Evolutionary conservation across 2,888 invertebrate genomes (phyloP), one percentile per base, ranked within the genome.

Genomic region (Noctua fimbriata): DNA sequence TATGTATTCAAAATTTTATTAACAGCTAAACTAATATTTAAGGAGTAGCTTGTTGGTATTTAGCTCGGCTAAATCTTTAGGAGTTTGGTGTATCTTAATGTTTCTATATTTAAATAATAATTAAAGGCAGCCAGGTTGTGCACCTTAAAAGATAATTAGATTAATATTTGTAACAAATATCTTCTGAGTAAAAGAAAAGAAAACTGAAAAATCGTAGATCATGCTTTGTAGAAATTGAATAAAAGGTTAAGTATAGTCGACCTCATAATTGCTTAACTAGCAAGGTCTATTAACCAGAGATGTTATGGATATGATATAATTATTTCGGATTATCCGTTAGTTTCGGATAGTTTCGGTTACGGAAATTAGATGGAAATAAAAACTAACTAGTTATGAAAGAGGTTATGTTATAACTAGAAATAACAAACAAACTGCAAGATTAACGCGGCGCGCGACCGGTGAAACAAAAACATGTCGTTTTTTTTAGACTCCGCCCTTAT

Each of bases 21-120:
- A 24, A 55, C 28, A 60, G 65, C 71, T 69, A 41, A 41, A 81
- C 9, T 60, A 55, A 60, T 60, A 69, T 63, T 24, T 76, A 60
- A 28, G 12, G 1, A 36, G 18, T 84, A 77, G 84, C 78, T 77
- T 66, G 69, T 83, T 73, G 49, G n/a, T 65, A 72, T 52, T 63
- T 82, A 86, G 65, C 65, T 69, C 73, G 47, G 60, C 47, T 76
- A 83, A 52, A 66, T n/a, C 36, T 75, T 49, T 83, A 83, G 55
- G 1, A 58, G 14, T 86, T 63, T 83, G 87, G 41, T 69, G 78
- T 76, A 63, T 71, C 76, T 69, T 28, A 28, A 70, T 24, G 18
- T 49, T 71, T 65, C 18, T 65, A 52, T 65, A 55, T 74, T 86
- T 82, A 47, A 58, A 66, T 81, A 47, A 63, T 71, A 10, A 82